Percentiles rank a stretch among this genome's conserved stretches.
Conservation (phyloP, 2,888 invertebrate genomes). For the Athalia cordata region DNA sequence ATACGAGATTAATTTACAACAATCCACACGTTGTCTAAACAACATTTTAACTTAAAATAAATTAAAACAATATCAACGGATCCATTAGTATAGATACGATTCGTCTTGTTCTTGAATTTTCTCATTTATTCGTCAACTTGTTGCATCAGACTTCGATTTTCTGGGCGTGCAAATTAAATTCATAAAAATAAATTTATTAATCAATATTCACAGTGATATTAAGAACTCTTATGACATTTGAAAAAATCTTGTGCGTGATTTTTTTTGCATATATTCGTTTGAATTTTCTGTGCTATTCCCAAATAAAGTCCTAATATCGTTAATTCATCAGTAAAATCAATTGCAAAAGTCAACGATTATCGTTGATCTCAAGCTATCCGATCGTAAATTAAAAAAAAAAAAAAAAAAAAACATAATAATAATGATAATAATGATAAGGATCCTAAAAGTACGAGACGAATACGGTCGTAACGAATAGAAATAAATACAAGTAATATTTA, state of each 20-base stretch:
- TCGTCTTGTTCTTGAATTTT: constrained; percentile 15
- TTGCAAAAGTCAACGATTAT: too few relatives aligned
- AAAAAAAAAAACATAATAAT: too few relatives aligned
- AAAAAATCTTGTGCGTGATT: not conserved
- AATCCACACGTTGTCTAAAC: not conserved
- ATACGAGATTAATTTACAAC: not conserved
- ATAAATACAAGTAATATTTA: constrained; percentile 23
- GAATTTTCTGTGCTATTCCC: too few relatives aligned
- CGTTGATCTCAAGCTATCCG: too few relatives aligned
- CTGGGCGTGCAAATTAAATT: not conserved
- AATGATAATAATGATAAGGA: not conserved
- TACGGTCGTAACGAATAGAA: constrained; percentile 49
- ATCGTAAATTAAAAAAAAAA: too few relatives aligned
- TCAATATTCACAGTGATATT: not conserved
- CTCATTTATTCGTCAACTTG: not conserved
- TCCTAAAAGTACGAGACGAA: constrained; percentile 46
- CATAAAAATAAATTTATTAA: not conserved
- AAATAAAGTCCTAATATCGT: too few relatives aligned
- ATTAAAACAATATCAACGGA: constrained; percentile 49
- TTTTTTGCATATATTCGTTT: not conserved
- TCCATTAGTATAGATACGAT: constrained; percentile 44
- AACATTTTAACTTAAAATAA: constrained; percentile 49
- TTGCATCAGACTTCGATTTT: not conserved
- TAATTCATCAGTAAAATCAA: too few relatives aligned
- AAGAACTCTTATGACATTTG: not conserved